These are phyloP conservation scores for Xestia xanthographa DNA, from an alignment of 2,888 invertebrate species.

Conservation along the genomic window DNA sequence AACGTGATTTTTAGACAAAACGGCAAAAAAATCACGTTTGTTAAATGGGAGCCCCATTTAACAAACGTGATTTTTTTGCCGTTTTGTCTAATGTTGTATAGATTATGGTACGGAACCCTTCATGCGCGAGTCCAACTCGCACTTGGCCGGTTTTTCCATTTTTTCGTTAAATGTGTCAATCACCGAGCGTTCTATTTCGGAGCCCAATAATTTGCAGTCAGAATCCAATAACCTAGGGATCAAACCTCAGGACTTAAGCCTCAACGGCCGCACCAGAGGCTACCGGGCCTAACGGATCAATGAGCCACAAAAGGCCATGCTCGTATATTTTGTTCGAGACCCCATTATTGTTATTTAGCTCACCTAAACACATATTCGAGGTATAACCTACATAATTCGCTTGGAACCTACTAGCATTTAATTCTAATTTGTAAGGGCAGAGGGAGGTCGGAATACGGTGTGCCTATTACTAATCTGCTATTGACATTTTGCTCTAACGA, in stretches of 20 bases:
- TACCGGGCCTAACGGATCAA: slow-evolving; percentile 5
- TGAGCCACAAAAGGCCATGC: slow-evolving; percentile 11
- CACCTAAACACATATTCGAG: slow-evolving; percentile 34
- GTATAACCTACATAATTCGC: slow-evolving; percentile 62
- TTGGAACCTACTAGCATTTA: slow-evolving; percentile 58
- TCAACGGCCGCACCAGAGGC: background rate
- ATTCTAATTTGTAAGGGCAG: slow-evolving; percentile 54
- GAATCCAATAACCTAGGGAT: slow-evolving; percentile 5
- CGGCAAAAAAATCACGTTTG: too few relatives aligned
- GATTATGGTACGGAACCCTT: too few relatives aligned
- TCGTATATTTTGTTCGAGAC: slow-evolving; percentile 15
- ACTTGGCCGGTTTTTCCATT: too few relatives aligned
- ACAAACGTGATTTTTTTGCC: too few relatives aligned
- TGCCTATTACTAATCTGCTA: slow-evolving; percentile 74
- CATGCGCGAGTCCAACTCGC: too few relatives aligned
- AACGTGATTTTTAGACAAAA: too few relatives aligned
- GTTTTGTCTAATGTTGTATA: too few relatives aligned
- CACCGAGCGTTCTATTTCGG: background rate
- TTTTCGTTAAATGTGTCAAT: too few relatives aligned
- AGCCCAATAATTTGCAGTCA: background rate
- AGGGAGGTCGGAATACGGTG: slow-evolving; percentile 27
- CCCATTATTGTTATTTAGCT: slow-evolving; percentile 28
- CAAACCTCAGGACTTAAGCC: slow-evolving; percentile 14
- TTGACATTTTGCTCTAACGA: slow-evolving; percentile 82
- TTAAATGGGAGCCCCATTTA: too few relatives aligned